These are phyloP conservation scores for Oscheius myriophilus DNA, from an alignment of 2,888 invertebrate species.

Conservation along the genomic window DNA sequence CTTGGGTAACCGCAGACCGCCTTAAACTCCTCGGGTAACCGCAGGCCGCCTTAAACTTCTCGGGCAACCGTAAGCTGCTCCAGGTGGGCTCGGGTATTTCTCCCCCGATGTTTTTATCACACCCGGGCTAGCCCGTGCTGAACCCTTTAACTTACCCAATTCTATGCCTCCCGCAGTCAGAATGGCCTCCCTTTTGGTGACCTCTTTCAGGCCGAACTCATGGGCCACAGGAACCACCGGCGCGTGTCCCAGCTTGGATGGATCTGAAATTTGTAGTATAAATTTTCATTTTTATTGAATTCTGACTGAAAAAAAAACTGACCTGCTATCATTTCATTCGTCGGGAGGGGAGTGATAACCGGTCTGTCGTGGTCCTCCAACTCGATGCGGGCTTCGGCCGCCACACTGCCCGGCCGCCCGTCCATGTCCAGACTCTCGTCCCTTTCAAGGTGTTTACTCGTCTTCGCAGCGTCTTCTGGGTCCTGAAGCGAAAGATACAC, in stretches of 20 bases:
- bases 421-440: slow-evolving; percentile 33
- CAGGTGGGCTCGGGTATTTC: too few relatives aligned
- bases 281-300: not conserved
- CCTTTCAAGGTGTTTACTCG: not conserved
- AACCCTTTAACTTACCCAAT: slow-evolving; percentile 9
- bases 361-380: slow-evolving; percentile 28
- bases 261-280: slow-evolving; percentile 11
- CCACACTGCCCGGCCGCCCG: slow-evolving; percentile 26
- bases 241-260: slow-evolving; percentile 23
- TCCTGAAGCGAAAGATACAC: not conserved
- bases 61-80: too few relatives aligned
- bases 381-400: slow-evolving; percentile 29
- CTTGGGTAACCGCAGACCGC: too few relatives aligned
- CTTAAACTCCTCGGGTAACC: too few relatives aligned
- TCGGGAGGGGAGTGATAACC: slow-evolving; percentile 30
- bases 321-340: slow-evolving; percentile 34
- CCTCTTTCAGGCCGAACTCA: slow-evolving; percentile 21
- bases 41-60: too few relatives aligned
- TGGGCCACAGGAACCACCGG: slow-evolving; percentile 28
- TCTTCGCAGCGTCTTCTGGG: not conserved
- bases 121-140: not conserved
- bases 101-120: not conserved
- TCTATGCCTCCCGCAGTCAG: slow-evolving; percentile 24
- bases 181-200: slow-evolving; percentile 18
- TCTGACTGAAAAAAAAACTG: not conserved